Conservation (phyloP, 64 coral and sea anemone species). For the Acropora yongei region DNA sequence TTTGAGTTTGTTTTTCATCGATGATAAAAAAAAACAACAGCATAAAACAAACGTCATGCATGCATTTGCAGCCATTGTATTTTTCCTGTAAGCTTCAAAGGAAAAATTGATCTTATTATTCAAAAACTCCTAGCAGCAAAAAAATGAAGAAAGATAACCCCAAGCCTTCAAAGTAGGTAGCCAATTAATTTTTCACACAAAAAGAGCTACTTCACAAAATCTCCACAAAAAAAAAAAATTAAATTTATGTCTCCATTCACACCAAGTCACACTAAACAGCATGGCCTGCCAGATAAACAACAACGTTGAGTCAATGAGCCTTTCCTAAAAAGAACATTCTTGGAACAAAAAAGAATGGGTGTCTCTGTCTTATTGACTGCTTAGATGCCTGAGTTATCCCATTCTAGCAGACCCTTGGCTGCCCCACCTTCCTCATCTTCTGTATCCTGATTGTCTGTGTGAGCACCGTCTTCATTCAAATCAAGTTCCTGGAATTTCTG, state of each 20-base stretch:
- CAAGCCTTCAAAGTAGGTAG: not conserved
- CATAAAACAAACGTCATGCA: not conserved
- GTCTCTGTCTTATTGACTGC: not conserved
- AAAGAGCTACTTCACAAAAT: not conserved
- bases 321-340: no score
- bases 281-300: no score
- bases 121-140: not conserved
- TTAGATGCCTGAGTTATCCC: slow-evolving; percentile 88
- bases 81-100: not conserved
- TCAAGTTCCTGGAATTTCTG: slow-evolving; percentile 95
- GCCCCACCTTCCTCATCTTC: slow-evolving; percentile 76
- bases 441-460: slow-evolving; percentile 68
- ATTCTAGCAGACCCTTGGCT: slow-evolving; percentile 78
- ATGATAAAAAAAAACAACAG: not conserved
- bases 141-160: not conserved
- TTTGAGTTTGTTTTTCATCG: no score
- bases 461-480: slow-evolving; percentile 85
- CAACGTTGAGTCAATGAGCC: no score
- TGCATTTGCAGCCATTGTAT: not conserved
- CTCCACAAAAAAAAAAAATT: not conserved
- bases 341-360: not conserved
- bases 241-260: not conserved
- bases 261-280: no score
- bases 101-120: not conserved
- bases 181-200: not conserved